Evolutionary conservation across 2,888 invertebrate species (phyloP).

Genomic region (Sphinx pinastri): DNA sequence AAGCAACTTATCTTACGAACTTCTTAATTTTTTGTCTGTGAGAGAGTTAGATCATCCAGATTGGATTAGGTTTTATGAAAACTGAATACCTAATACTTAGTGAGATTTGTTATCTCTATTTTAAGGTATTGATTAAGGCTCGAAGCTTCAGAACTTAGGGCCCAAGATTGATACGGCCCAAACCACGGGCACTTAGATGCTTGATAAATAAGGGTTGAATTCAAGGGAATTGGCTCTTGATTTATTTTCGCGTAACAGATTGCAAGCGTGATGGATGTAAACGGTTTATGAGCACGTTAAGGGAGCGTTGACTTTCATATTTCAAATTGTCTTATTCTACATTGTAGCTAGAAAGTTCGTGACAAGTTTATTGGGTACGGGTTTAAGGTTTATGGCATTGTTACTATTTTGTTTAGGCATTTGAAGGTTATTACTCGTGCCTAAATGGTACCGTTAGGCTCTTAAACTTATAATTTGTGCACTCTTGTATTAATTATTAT

Average conservation of each 20-base stretch:
- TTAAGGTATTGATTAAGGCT: background rate
- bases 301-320: conserved; percentile 31
- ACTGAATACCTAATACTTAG: too few species aligned
- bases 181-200: background rate
- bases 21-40: too few species aligned
- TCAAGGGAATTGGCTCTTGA: conserved; percentile 37
- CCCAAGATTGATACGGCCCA: background rate
- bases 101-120: too few species aligned
- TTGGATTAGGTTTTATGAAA: too few species aligned
- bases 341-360: conserved; percentile 28
- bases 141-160: background rate
- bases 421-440: background rate
- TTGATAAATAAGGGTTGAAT: conserved; percentile 34
- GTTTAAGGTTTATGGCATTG: conserved; percentile 20
- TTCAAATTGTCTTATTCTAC: conserved; percentile 33
- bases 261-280: conserved; percentile 46
- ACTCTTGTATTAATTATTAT: too few species aligned
- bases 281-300: conserved; percentile 38
- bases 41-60: too few species aligned
- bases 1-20: too few species aligned
- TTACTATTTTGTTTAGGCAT: background rate
- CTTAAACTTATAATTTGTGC: too few species aligned
- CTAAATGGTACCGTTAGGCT: background rate
- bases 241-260: conserved; percentile 42
- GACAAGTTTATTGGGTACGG: conserved; percentile 30